Base-by-base conservation (phyloP, 2,888 invertebrate species). In the Acanthopleura granulata region DNA sequence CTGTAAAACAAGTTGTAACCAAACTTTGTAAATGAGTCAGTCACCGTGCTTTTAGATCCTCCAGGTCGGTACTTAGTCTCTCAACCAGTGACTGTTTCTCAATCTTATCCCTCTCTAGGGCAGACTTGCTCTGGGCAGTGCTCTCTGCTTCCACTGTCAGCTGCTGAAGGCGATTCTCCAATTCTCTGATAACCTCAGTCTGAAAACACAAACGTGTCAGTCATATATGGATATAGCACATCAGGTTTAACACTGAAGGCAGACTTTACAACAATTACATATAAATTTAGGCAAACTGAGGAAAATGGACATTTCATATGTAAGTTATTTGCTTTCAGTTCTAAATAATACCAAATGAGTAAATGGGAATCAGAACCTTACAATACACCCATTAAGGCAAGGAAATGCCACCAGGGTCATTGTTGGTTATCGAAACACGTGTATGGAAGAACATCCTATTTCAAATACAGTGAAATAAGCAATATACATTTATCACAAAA, bases 141-240 rank as follows among this genome's bases (percentile, higher is more conserved):
- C 83, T 83, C 77, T 89, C 89, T 61, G 87, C 87, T 76, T 90
- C 90, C 49, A 77, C 78, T 75, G 86, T 86, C 77, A 89, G 76
- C 80, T 87, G 86, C 76, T 89, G 89, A 9, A 89, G 86, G 40
- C 89, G 76, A 1, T 78, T 79, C 75, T 90, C 89, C 74, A 90
- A 81, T 69, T 89, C 89, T 66, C 86, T 86, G 30, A 89, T 89
- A 9, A 89, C 82, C 78, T 80, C 81, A 14, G 82, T 82, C 89
- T 89, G 78, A 66, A 79, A 79, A 0, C 29, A 57, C 18, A 57
- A 57, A 22, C 6, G 3, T 57, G 57, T 12, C 18, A n/a, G 18
- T 57, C 57, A 57, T 57, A 61, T 22, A 22, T 61, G 25, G 61
- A 61, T 61, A 61, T 6, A 61, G 1, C 1, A 6, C 61, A 22